phyloP scores from a whole-genome alignment of 2,113 vertebrate genomes.

The Gymnorhina tibicen region DNA sequence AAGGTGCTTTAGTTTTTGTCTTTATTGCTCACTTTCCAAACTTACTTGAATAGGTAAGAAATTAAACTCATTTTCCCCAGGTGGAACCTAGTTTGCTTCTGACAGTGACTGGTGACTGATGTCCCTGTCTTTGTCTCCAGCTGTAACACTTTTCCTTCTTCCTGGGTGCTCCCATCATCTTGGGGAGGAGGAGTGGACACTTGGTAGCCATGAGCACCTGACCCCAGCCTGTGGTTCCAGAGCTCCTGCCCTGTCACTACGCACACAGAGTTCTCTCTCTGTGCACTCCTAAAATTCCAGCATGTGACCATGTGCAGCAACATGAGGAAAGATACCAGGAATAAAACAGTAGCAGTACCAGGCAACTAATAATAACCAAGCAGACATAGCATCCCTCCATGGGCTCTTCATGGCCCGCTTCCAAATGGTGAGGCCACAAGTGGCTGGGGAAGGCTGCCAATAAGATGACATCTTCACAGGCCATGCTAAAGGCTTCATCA shows the following conservation, averaged over 20 bases:
- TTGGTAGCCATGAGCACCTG: neutral
- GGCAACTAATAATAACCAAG: neutral
- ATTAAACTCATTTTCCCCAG: neutral
- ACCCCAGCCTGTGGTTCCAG: accelerated
- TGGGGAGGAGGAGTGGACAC: neutral
- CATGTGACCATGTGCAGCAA: neutral
- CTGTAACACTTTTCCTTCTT: neutral
- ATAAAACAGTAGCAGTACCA: neutral
- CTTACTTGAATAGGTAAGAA: neutral
- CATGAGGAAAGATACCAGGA: neutral
- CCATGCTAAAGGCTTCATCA: neutral
- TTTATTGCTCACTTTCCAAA: neutral
- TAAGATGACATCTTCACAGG: neutral
- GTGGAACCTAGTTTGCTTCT: neutral
- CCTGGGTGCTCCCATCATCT: neutral
- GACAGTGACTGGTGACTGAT: neutral
- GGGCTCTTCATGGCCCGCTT: neutral
- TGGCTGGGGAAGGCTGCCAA: neutral
- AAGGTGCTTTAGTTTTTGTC: neutral
- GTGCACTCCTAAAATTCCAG: neutral
- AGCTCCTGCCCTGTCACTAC: neutral
- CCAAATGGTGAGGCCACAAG: neutral
- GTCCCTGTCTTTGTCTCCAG: neutral
- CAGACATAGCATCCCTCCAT: neutral
- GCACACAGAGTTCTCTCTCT: neutral